Percentiles rank a stretch among this genome's conserved stretches.
Conservation (phyloP, 2,888 invertebrate species). For the Balanococcus diminutus region DNA sequence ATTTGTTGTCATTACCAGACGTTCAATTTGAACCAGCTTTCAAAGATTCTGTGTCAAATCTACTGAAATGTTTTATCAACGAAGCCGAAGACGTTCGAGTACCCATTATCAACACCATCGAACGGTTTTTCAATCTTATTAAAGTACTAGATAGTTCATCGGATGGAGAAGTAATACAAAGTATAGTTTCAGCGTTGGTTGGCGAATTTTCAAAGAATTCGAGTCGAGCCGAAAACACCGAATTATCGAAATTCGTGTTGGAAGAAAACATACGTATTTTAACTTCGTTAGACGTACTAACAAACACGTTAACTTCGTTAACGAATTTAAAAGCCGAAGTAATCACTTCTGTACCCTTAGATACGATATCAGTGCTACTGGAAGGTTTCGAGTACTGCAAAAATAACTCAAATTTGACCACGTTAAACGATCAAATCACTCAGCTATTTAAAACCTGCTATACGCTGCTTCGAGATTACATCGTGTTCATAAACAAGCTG, state of each 20-base stretch:
- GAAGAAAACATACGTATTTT: neutral
- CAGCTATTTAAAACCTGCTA: constrained; percentile 20
- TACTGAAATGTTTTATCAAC: neutral
- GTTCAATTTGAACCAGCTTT: neutral
- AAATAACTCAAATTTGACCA: neutral
- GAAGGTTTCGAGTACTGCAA: constrained; percentile 13
- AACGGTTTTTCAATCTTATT: neutral
- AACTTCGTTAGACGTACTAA: neutral
- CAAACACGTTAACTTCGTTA: neutral
- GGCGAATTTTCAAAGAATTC: neutral
- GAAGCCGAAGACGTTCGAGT: neutral
- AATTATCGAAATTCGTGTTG: neutral
- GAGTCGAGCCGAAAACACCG: neutral
- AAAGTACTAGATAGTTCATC: neutral
- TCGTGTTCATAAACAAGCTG: neutral
- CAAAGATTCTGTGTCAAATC: neutral
- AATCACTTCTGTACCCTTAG: neutral
- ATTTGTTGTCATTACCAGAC: neutral
- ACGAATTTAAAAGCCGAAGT: neutral
- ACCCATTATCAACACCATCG: neutral
- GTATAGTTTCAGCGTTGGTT: neutral
- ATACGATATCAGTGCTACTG: neutral
- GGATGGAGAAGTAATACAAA: neutral
- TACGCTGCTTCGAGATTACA: neutral
- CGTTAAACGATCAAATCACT: neutral